Percentiles rank a stretch among this genome's conserved stretches.
phyloP scores from a whole-genome alignment of 2,888 invertebrate genomes.

The Axea sp. region DNA sequence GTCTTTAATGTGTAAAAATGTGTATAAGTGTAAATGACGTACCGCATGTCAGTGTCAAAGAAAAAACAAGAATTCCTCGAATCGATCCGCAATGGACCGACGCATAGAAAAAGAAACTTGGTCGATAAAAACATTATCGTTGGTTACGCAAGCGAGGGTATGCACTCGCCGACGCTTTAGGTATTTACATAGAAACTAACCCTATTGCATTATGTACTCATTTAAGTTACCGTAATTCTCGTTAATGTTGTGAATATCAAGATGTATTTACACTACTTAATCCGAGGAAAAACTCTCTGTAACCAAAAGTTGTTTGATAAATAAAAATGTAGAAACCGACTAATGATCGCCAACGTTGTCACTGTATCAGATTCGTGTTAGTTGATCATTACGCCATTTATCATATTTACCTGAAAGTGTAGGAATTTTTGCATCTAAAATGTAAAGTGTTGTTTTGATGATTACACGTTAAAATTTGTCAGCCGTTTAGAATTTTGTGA shows the following conservation, averaged over 20 bases:
- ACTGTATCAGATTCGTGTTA: slow-evolving; percentile 63
- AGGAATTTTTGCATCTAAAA: slow-evolving; percentile 41
- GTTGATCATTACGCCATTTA: slow-evolving; percentile 48
- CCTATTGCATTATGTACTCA: slow-evolving; percentile 77
- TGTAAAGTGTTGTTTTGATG: slow-evolving; percentile 34
- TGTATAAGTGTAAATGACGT: slow-evolving; percentile 68
- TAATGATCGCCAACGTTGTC: slow-evolving; percentile 72
- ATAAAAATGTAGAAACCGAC: slow-evolving; percentile 69
- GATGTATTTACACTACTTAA: slow-evolving; percentile 79
- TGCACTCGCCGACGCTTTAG: slow-evolving; percentile 73
- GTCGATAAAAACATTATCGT: slow-evolving; percentile 77
- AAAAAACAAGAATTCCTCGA: slow-evolving; percentile 73
- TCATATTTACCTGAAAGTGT: slow-evolving; percentile 55
- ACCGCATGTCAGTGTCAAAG: slow-evolving; percentile 67
- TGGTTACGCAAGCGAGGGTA: slow-evolving; percentile 77
- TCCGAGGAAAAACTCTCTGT: slow-evolving; percentile 75
- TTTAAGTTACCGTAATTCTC: slow-evolving; percentile 76
- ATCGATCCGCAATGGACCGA: slow-evolving; percentile 69
- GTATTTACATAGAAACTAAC: slow-evolving; percentile 77
- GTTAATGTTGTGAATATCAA: slow-evolving; percentile 76
- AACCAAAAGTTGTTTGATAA: slow-evolving; percentile 65
- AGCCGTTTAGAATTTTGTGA: too few relatives aligned
- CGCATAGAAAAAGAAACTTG: slow-evolving; percentile 74
- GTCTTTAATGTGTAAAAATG: slow-evolving; percentile 64
- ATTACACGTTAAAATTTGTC: too few relatives aligned